These are phyloP conservation scores for Poecile montanus DNA, from an alignment of 2,797 vertebrate species.

Conservation along the genomic window DNA sequence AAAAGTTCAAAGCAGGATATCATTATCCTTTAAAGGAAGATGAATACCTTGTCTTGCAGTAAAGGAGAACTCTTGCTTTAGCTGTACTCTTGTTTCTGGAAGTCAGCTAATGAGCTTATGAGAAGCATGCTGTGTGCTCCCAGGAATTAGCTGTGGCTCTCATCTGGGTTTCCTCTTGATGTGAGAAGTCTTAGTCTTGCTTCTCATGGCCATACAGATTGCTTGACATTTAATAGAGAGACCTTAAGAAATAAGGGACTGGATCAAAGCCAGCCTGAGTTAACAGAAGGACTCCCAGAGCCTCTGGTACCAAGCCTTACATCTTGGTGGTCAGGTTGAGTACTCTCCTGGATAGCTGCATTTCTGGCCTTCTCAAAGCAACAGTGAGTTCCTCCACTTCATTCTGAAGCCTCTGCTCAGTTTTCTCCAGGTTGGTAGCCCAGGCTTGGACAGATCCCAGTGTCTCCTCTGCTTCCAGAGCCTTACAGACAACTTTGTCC, in stretches of 20 bases:
- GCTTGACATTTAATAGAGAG: not conserved
- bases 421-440: conserved; percentile 76
- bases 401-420: conserved; percentile 80
- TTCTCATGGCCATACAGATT: not conserved
- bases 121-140: conserved; percentile 16
- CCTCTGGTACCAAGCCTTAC: not conserved
- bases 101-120: conserved; percentile 38
- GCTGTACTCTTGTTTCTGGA: conserved; percentile 42
- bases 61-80: conserved; percentile 1
- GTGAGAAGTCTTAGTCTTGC: not conserved
- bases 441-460: conserved; percentile 72
- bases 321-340: not conserved
- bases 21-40: conserved; percentile 50
- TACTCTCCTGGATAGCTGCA: not conserved
- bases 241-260: not conserved
- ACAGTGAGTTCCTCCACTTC: conserved; percentile 79
- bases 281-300: not conserved
- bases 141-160: conserved; percentile 15
- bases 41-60: conserved; percentile 23
- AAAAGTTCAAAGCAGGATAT: conserved; percentile 50
- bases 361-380: conserved; percentile 76
- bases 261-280: not conserved
- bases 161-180: conserved; percentile 20
- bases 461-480: conserved; percentile 80
- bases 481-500: conserved; percentile 75